phyloP scores from a whole-genome alignment of 92 coral and sea anemone genomes.

The Siderastrea radians region DNA sequence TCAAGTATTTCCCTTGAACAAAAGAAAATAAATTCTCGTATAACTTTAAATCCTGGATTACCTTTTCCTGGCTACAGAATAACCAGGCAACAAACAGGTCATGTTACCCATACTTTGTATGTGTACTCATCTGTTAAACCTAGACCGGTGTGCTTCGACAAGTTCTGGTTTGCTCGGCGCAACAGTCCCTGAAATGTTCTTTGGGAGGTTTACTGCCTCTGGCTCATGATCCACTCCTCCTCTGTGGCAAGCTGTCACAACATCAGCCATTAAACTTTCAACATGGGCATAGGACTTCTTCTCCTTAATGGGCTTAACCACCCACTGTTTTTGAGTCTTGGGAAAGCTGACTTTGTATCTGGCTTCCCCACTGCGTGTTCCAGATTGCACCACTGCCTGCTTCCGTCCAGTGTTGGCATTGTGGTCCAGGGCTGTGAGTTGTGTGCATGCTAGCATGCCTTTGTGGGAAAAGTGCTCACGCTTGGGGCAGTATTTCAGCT shows the following conservation, averaged over 20 bases:
- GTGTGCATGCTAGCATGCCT: too few species aligned
- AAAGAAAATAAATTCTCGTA: too few species aligned
- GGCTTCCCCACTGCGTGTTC: conserved; percentile 34
- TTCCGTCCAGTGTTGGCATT: conserved; percentile 47
- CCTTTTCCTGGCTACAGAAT: too few species aligned
- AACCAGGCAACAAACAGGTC: too few species aligned
- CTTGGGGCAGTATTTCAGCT: too few species aligned
- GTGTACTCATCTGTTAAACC: conserved; percentile 36
- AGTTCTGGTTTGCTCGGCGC: conserved; percentile 49
- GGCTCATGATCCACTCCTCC: conserved; percentile 33
- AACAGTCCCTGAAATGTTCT: conserved; percentile 38
- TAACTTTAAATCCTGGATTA: too few species aligned
- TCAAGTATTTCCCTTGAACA: too few species aligned
- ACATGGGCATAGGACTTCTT: conserved; percentile 39
- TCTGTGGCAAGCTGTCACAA: conserved; percentile 24
- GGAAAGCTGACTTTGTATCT: conserved; percentile 49
- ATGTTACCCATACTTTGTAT: too few species aligned
- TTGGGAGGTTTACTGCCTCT: conserved; percentile 19
- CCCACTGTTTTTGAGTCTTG: conserved; percentile 61
- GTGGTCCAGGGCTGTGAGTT: too few species aligned
- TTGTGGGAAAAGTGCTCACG: too few species aligned
- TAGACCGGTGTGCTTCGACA: conserved; percentile 33
- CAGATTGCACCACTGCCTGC: conserved; percentile 62
- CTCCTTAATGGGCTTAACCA: conserved; percentile 54
- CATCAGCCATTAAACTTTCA: conserved; percentile 23